phyloP scores from a whole-genome alignment of 2,797 vertebrate species.

The Caiman crocodilus region DNA sequence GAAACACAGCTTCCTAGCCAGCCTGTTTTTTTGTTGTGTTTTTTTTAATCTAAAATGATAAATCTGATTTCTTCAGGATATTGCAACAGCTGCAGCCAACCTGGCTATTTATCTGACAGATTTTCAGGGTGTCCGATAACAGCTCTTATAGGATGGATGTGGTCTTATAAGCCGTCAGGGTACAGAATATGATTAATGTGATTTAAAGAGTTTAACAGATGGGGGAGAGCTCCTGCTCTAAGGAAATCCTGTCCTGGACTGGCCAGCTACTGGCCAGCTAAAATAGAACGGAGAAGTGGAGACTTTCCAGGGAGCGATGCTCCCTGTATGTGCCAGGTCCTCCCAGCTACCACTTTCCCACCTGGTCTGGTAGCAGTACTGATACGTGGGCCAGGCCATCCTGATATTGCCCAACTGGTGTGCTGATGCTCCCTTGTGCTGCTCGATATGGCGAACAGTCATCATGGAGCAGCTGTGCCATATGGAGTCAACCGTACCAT shows the following conservation, averaged over 20 bases:
- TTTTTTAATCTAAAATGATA: constrained; percentile 60
- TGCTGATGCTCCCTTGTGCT: background rate
- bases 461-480: background rate
- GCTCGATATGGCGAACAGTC: fast-evolving
- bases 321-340: background rate
- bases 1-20: constrained; percentile 63
- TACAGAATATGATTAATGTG: constrained; percentile 66
- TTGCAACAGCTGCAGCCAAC: constrained; percentile 71
- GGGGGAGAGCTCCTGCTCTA: constrained; percentile 41
- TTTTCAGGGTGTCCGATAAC: constrained; percentile 56
- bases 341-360: background rate
- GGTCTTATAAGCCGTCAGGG: constrained; percentile 64
- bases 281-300: background rate
- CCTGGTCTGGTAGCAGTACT: fast-evolving
- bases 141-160: constrained; percentile 69
- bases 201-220: constrained; percentile 67
- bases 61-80: constrained; percentile 69
- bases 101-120: constrained; percentile 68
- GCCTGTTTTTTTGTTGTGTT: background rate
- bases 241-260: background rate
- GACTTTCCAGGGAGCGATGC: background rate
- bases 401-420: fast-evolving
- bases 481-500: fast-evolving
- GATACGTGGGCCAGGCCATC: fast-evolving
- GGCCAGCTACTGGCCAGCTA: constrained; percentile 21